These are phyloP conservation scores for Drosophila paramelanica DNA, from an alignment of 2,888 invertebrate species.

Conservation along the genomic window DNA sequence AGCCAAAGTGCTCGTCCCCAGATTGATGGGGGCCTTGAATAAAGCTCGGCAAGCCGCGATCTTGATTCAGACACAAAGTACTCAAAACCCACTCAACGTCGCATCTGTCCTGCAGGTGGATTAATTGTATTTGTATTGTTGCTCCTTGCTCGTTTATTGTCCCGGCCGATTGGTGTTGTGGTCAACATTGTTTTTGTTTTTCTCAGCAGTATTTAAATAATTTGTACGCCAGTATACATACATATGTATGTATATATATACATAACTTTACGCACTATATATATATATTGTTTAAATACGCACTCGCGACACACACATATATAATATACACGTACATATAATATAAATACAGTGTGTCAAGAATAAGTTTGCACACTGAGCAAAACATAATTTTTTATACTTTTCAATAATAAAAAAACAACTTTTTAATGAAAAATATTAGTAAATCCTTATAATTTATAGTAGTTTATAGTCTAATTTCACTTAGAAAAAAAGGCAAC, in stretches of 20 bases:
- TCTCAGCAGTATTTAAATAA: constrained; percentile 8
- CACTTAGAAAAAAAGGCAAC: too few species aligned
- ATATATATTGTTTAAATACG: not conserved
- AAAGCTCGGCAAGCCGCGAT: not conserved
- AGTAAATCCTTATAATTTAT: too few species aligned
- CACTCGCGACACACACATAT: not conserved
- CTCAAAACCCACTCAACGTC: not conserved
- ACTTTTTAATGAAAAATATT: too few species aligned
- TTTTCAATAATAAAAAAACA: too few species aligned
- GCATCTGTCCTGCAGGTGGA: constrained; percentile 41
- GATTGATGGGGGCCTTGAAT: not conserved
- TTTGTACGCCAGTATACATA: not conserved
- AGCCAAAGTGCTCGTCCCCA: not conserved
- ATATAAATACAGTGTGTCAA: not conserved
- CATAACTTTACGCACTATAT: not conserved
- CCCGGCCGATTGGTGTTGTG: constrained; percentile 39
- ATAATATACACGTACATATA: not conserved
- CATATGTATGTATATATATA: not conserved
- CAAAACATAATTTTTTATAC: too few species aligned
- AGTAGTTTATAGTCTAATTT: too few species aligned
- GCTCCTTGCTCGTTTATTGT: constrained; percentile 37
- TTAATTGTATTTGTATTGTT: constrained; percentile 65
- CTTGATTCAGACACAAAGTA: constrained; percentile 2
- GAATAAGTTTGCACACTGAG: too few species aligned
- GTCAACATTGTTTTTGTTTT: constrained; percentile 36